A percentile compares a stretch with the other conserved stretches of the same genome.
Conservation (phyloP, 2,888 invertebrate species). For the Pterobdella sp. region DNA sequence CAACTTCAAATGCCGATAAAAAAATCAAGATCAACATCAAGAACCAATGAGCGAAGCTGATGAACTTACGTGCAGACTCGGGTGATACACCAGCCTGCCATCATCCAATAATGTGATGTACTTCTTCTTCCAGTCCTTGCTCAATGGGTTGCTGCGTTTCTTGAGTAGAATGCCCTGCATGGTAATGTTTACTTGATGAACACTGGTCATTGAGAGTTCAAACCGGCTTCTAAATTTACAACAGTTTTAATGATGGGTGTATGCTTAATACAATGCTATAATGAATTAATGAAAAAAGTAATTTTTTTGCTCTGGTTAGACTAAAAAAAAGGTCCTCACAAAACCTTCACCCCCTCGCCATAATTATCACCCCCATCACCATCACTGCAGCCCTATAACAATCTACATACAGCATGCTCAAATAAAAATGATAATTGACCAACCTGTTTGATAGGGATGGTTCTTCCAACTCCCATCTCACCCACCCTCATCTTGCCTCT, state of each 20-base stretch:
- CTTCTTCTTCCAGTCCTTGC: constrained; percentile 99
- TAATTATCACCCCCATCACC: too few species aligned
- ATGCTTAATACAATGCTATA: too few species aligned
- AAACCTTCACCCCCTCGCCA: too few species aligned
- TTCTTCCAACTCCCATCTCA: constrained; percentile 76
- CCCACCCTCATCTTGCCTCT: constrained; percentile 61
- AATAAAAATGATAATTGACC: neutral
- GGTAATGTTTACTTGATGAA: constrained; percentile 53
- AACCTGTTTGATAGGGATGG: constrained; percentile 86
- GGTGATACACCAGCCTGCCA: constrained; percentile 87
- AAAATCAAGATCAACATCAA: neutral
- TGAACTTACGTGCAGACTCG: constrained; percentile 76
- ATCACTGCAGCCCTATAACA: too few species aligned
- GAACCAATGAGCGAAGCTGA: neutral
- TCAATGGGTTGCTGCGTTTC: constrained; percentile 72
- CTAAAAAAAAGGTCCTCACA: too few species aligned
- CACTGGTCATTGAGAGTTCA: neutral
- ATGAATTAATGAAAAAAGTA: too few species aligned
- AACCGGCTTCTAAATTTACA: too few species aligned
- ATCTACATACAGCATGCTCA: too few species aligned
- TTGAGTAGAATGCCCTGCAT: constrained; percentile 79
- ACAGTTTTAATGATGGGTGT: too few species aligned
- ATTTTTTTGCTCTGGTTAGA: too few species aligned
- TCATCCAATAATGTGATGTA: constrained; percentile 76
- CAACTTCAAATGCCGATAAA: neutral